A percentile compares a stretch with the other conserved stretches of the same genome.
phyloP scores from a whole-genome alignment of 1,140 invertebrate species.

The Neodiprion virginianus region DNA sequence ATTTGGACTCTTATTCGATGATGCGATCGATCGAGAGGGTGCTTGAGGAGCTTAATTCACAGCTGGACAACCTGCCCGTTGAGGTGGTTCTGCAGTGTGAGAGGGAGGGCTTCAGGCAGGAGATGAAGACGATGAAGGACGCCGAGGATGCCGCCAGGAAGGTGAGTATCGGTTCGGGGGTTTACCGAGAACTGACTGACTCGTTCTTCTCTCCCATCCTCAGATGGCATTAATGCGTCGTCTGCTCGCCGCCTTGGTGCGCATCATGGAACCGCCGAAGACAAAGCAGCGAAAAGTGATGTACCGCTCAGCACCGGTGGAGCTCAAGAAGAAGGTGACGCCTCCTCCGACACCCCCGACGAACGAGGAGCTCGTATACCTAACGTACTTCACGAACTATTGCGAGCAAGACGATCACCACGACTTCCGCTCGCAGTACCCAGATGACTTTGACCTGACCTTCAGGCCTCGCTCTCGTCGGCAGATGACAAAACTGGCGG shows the following conservation, averaged over 20 bases:
- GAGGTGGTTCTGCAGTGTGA: conserved; percentile 65
- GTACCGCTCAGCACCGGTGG: conserved; percentile 43
- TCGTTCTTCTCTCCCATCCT: not conserved
- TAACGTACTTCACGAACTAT: conserved; percentile 61
- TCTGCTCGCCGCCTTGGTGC: conserved; percentile 38
- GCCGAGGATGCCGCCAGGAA: conserved; percentile 67
- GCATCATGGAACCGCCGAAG: conserved; percentile 60
- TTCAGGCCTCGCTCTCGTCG: conserved; percentile 21
- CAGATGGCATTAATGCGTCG: conserved; percentile 51
- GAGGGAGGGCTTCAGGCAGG: conserved; percentile 66
- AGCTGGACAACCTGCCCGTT: conserved; percentile 66
- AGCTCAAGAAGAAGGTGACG: conserved; percentile 31
- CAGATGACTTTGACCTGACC: conserved; percentile 38
- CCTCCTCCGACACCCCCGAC: conserved; percentile 43
- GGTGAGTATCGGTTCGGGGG: conserved; percentile 49
- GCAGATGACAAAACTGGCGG: conserved; percentile 2
- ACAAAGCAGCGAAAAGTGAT: conserved; percentile 38
- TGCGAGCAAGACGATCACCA: conserved; percentile 55
- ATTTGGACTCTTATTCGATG: conserved; percentile 63
- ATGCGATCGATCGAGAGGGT: conserved; percentile 69
- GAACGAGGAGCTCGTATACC: conserved; percentile 53
- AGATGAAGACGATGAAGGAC: conserved; percentile 64
- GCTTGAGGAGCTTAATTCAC: conserved; percentile 65
- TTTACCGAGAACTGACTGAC: no score
- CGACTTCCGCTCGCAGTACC: conserved; percentile 29